phyloP scores from a whole-genome alignment of 2,888 invertebrate genomes.

The Pristionchus entomophagus region DNA sequence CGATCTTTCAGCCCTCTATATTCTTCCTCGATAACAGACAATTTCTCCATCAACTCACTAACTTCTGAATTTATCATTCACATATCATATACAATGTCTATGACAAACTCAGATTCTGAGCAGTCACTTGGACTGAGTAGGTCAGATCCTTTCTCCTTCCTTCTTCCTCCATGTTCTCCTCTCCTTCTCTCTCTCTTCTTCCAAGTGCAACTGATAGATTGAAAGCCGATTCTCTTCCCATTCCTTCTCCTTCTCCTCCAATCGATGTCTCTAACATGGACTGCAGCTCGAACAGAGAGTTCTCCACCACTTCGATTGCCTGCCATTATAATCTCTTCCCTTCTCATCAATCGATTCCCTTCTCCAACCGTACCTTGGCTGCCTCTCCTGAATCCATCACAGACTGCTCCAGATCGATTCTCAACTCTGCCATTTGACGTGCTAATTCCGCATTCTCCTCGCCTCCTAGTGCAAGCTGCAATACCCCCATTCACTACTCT shows the following conservation, averaged over 20 bases:
- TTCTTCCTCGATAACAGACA: not conserved
- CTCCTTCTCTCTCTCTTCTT: not conserved
- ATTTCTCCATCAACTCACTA: not conserved
- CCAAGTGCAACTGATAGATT: not conserved
- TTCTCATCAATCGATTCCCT: not conserved
- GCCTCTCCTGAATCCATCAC: conserved; percentile 24
- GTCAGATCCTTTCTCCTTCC: not conserved
- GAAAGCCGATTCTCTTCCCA: not conserved
- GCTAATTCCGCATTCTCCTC: not conserved
- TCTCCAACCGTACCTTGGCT: not conserved
- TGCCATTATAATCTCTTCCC: not conserved
- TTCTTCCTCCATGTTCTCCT: no score
- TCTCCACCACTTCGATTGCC: conserved; percentile 25
- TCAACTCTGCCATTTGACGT: not conserved
- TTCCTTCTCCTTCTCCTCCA: no score
- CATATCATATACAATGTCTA: no score
- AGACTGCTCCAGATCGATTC: not conserved
- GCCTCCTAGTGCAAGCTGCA: not conserved
- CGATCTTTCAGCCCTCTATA: not conserved
- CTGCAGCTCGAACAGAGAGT: conserved; percentile 31
- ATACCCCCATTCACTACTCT: not conserved
- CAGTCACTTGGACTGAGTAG: not conserved
- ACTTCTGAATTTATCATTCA: not conserved
- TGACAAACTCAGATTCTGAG: not conserved
- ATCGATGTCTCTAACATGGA: not conserved